Base-by-base conservation (phyloP, 2,113 vertebrate genomes). In the Thomomys bottae region DNA sequence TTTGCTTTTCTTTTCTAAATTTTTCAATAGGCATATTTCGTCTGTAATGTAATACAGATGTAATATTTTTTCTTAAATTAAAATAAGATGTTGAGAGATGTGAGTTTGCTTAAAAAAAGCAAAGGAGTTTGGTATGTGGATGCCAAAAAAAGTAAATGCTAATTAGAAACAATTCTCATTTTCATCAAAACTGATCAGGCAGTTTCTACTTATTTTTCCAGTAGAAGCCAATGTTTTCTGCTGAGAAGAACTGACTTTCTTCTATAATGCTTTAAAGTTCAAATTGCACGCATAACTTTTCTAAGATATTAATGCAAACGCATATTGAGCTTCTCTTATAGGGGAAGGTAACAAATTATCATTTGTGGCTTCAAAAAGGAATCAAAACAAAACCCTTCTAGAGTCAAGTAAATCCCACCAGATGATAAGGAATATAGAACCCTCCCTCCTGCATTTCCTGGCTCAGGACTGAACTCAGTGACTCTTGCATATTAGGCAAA, bases 1-100 rank as follows among this genome's bases (percentile, higher is more conserved):
- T 54, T 75, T 90, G 59, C 67, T 77, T 76, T 61, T 89, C 87
- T 70, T 84, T 94, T 88, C 76, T 85, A 79, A 81, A 90, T 75
- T 91, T 54, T 92, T 87, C 38, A 57, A 45, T 80, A 89, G 57
- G 1, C 71, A 26, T 23, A 67, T 79, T 72, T 38, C 0, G 73
- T 84, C 49, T 83, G 8, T 79, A 49, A 85, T 68, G 71, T 61
- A 61, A 61, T 61, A 26, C 21, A 61, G 59, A 61, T 54, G 70
- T 34, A 94, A 59, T 11, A 23, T 32, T 68, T 63, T 80, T 76
- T 89, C 66, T 90, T 67, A 70, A 90, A 89, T 70, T 84, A 88
- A 94, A 90, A 87, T 83, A 88, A 82, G 67, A 79, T 83, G 40
- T 3, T 57, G 34, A 84, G 40, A 59, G 68, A 59, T 49, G 24